A percentile compares a stretch with the other conserved stretches of the same genome.
phyloP scores from a whole-genome alignment of 2,113 vertebrate genomes.

The Edolisoma coerulescens region DNA sequence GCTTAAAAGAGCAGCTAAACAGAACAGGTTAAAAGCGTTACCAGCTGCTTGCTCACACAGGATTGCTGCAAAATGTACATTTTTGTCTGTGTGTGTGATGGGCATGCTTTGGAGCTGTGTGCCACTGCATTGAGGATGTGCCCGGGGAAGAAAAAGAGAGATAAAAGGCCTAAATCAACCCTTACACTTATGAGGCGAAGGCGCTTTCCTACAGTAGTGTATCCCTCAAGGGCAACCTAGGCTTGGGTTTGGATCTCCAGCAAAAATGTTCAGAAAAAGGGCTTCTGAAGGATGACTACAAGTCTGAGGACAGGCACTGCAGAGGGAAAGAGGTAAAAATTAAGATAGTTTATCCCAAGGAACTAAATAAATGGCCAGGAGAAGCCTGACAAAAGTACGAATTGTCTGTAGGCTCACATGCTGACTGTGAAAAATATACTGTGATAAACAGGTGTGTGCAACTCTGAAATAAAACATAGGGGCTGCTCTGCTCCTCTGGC shows the following conservation, averaged over 20 bases:
- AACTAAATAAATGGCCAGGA: not conserved
- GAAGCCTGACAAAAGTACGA: not conserved
- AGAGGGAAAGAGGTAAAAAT: not conserved
- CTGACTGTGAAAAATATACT: not conserved
- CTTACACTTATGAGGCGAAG: not conserved
- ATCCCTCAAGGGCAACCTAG: not conserved
- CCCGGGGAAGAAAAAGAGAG: not conserved
- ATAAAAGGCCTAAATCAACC: not conserved
- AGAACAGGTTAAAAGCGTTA: not conserved
- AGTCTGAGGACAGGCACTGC: not conserved
- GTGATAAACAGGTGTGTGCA: not conserved
- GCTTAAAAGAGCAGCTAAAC: not conserved
- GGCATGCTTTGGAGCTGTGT: not conserved
- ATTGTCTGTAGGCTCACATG: not conserved
- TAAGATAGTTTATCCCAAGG: not conserved
- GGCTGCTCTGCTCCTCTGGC: not conserved
- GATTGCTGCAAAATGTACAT: not conserved
- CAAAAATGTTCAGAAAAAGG: not conserved
- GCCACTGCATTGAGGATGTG: not conserved
- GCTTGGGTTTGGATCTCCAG: not conserved
- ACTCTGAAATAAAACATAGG: not conserved
- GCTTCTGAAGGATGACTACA: not conserved
- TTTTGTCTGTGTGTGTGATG: not conserved
- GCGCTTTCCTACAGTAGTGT: not conserved
- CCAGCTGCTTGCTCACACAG: not conserved